A percentile compares a stretch with the other conserved stretches of the same genome.
phyloP scores from a whole-genome alignment of 2,797 vertebrate genomes.

The Fistularia tabacaria region DNA sequence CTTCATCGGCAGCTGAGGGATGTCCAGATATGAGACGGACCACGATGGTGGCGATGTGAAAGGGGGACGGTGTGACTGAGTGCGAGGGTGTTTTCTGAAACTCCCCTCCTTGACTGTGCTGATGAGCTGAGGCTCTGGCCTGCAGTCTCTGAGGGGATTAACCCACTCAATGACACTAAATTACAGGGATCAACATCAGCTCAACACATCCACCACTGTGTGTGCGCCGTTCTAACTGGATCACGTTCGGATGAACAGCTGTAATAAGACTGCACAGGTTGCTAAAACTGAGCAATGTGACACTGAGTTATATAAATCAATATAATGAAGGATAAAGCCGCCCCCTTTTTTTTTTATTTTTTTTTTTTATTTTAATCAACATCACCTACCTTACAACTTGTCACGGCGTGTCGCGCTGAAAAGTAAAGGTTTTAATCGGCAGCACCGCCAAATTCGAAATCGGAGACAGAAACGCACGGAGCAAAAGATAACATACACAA shows the following conservation, averaged over 20 bases:
- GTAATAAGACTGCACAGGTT: constrained; percentile 47
- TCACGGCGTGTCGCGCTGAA: constrained; percentile 16
- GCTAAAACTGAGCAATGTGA: constrained; percentile 40
- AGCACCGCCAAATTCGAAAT: constrained; percentile 12
- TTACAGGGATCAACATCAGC: constrained; percentile 78
- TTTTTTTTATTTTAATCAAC: neutral
- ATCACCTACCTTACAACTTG: constrained; percentile 17
- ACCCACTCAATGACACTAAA: constrained; percentile 79
- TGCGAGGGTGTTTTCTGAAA: constrained; percentile 52
- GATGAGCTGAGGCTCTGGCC: constrained; percentile 70
- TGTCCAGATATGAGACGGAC: constrained; percentile 49
- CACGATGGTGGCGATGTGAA: constrained; percentile 46
- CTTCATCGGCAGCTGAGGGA: constrained; percentile 55
- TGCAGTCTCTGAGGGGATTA: constrained; percentile 77
- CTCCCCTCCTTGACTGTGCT: constrained; percentile 62
- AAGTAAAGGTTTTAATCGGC: constrained; percentile 45
- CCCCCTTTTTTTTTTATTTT: no score
- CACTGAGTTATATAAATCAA: constrained; percentile 27
- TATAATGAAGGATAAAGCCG: constrained; percentile 1
- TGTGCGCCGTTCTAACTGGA: constrained; percentile 63
- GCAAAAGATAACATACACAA: constrained; percentile 44
- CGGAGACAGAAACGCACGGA: constrained; percentile 25
- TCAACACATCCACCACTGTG: constrained; percentile 69
- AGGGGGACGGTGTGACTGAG: constrained; percentile 31
- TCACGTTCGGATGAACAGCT: constrained; percentile 65